phyloP scores from a whole-genome alignment of 1,140 invertebrate genomes.

The Aphidius gifuensis region DNA sequence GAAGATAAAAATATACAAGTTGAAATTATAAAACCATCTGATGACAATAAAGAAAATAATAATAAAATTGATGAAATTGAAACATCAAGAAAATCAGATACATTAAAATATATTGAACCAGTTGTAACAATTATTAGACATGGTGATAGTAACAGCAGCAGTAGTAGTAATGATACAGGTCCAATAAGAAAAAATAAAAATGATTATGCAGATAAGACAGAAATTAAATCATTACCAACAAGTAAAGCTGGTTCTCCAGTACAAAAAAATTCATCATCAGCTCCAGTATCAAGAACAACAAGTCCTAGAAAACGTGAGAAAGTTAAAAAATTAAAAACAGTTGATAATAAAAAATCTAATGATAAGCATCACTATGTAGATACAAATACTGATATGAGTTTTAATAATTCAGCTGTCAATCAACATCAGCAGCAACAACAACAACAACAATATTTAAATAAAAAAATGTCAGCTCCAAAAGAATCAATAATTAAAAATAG shows the following conservation, averaged over 20 bases:
- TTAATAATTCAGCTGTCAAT: slow-evolving; percentile 16
- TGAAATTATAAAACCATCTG: slow-evolving; percentile 39
- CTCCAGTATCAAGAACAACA: slow-evolving; percentile 14
- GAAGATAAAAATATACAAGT: neutral
- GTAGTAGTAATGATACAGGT: slow-evolving; percentile 32
- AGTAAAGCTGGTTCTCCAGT: slow-evolving; percentile 27
- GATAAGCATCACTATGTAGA: slow-evolving; percentile 22
- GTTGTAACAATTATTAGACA: slow-evolving; percentile 39
- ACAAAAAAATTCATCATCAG: slow-evolving; percentile 29
- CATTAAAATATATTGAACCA: slow-evolving; percentile 30
- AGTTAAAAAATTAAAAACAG: slow-evolving; percentile 5
- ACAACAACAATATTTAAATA: too few relatives aligned
- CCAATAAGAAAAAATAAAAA: slow-evolving; percentile 37
- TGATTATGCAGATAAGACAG: neutral
- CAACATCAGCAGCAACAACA: slow-evolving; percentile 14
- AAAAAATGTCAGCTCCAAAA: too few relatives aligned
- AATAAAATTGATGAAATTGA: slow-evolving; percentile 37
- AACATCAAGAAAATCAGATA: slow-evolving; percentile 3
- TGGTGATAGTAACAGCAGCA: slow-evolving; percentile 35
- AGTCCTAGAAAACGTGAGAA: slow-evolving; percentile 26
- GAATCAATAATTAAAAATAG: neutral
- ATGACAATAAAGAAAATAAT: slow-evolving; percentile 46
- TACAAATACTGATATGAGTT: slow-evolving; percentile 31
- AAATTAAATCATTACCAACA: slow-evolving; percentile 27
- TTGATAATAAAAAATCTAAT: slow-evolving; percentile 21